Evolutionary conservation across 2,888 invertebrate species (phyloP).

Genomic region (Cecidostiba fungosa): DNA sequence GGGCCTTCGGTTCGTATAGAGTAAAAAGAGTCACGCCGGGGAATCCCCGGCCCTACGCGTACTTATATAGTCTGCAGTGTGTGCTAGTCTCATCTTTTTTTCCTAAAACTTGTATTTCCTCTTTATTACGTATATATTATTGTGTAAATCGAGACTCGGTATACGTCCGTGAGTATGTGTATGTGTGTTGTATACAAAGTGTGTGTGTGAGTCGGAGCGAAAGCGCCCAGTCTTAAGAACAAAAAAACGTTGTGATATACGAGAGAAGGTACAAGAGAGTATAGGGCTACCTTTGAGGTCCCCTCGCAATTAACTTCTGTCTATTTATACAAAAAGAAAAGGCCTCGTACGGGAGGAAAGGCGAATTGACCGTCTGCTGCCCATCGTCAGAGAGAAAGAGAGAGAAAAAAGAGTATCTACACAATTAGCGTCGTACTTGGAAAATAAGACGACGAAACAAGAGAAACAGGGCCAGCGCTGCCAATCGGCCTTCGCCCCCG

Average conservation of each 20-base stretch:
- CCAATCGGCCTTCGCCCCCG: not conserved
- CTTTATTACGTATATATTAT: not conserved
- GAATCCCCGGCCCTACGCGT: not conserved
- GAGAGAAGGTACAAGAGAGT: constrained; percentile 57
- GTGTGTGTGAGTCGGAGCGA: constrained; percentile 14
- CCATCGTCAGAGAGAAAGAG: not conserved
- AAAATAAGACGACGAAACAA: not conserved
- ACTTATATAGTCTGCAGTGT: not conserved
- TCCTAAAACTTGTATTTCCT: not conserved
- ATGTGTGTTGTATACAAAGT: not conserved
- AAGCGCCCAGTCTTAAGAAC: constrained; percentile 55
- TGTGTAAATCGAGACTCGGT: constrained; percentile 3
- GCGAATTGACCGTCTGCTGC: not conserved
- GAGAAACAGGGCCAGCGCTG: not conserved
- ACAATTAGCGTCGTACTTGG: not conserved
- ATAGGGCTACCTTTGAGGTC: constrained; percentile 5
- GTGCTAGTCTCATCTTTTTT: constrained; percentile 9
- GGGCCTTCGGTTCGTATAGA: constrained; percentile 23
- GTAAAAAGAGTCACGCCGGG: constrained; percentile 19
- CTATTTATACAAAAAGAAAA: constrained; percentile 46
- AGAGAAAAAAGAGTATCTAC: constrained; percentile 1
- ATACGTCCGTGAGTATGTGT: not conserved
- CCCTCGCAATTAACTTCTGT: constrained; percentile 19
- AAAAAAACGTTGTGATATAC: constrained; percentile 39
- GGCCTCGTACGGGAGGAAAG: not conserved